Conservation (phyloP, 2,113 vertebrate genomes). For the Geococcyx californianus region DNA sequence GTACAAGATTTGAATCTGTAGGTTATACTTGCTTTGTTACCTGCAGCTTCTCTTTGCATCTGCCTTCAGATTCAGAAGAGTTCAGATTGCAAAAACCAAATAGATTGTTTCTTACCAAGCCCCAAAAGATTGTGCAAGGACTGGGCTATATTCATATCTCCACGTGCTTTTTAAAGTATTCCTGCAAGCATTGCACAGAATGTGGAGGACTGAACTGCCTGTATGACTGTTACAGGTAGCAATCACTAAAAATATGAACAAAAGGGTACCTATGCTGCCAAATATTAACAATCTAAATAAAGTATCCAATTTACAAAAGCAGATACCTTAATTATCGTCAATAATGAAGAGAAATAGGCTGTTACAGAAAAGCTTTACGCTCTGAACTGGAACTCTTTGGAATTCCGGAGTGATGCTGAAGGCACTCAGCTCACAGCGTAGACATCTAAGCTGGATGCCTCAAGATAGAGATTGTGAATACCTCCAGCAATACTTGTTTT, state of each 20-base stretch:
- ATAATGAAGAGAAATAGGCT: not conserved
- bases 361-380: not conserved
- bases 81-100: constrained; percentile 5
- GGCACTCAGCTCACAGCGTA: not conserved
- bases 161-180: constrained; percentile 18
- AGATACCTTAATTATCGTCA: not conserved
- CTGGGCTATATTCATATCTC: not conserved
- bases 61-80: not conserved
- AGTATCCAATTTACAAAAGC: not conserved
- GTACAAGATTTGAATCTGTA: not conserved
- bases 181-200: constrained; percentile 7
- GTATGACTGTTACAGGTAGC: not conserved
- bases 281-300: not conserved
- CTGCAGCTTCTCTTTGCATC: not conserved
- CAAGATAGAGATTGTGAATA: not conserved
- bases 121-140: not conserved
- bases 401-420: constrained; percentile 27
- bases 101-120: not conserved
- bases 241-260: not conserved
- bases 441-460: constrained; percentile 33
- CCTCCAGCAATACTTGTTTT: not conserved
- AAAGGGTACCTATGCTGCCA: not conserved
- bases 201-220: not conserved
- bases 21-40: not conserved
- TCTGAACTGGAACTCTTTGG: not conserved